A percentile compares a stretch with the other conserved stretches of the same genome.
Evolutionary conservation across 2,888 invertebrate genomes (phyloP).

Genomic region (Tetranychus truncatus): DNA sequence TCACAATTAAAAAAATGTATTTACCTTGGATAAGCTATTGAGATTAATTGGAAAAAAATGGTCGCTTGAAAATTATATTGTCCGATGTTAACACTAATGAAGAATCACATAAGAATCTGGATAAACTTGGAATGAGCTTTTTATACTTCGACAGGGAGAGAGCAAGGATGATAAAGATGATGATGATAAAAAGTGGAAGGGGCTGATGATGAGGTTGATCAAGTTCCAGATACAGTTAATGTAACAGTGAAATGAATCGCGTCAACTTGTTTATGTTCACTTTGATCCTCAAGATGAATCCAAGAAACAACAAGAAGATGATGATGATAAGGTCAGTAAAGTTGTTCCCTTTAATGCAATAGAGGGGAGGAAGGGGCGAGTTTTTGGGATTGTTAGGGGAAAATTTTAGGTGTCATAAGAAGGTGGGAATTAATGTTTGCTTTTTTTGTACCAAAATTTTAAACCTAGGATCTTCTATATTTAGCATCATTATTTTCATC

Average conservation of each 20-base stretch:
- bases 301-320: not conserved
- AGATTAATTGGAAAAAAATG: not conserved
- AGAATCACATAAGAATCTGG: not conserved
- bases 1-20: no score
- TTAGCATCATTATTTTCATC: not conserved
- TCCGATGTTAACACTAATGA: not conserved
- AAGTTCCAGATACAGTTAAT: not conserved
- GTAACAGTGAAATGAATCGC: not conserved
- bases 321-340: not conserved
- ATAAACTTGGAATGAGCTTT: not conserved
- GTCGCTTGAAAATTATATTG: not conserved
- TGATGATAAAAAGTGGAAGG: not conserved
- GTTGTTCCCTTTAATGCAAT: not conserved
- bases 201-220: not conserved
- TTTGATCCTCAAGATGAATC: not conserved
- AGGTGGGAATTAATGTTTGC: no score
- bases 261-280: not conserved
- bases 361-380: not conserved
- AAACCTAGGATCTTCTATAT: not conserved
- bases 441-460: not conserved
- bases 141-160: not conserved
- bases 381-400: not conserved
- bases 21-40: not conserved
- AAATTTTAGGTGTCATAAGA: not conserved
- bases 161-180: not conserved